Evolutionary conservation across 2,888 invertebrate genomes (phyloP).

Genomic region (Euplexia lucipara): DNA sequence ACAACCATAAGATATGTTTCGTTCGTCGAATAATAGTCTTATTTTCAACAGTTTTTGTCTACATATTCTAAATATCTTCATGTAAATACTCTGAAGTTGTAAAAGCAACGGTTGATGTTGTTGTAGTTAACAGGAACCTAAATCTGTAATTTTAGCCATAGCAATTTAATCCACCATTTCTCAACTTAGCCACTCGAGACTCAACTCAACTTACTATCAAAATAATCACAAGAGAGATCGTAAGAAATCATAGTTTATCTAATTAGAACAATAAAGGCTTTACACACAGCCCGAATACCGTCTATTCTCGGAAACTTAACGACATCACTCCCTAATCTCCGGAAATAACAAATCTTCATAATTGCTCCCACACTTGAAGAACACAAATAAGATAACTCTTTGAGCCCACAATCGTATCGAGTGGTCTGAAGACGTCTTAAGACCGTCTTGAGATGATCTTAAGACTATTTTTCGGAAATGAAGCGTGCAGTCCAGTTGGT

Average conservation of each 20-base stretch:
- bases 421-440: constrained; percentile 67
- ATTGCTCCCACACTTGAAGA: constrained; percentile 55
- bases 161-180: neutral
- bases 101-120: too few relatives aligned
- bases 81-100: too few relatives aligned
- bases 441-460: constrained; percentile 36
- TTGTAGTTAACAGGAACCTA: too few relatives aligned
- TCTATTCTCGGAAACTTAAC: constrained; percentile 26
- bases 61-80: too few relatives aligned
- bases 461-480: constrained; percentile 77
- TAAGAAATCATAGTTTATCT: neutral
- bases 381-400: constrained; percentile 62
- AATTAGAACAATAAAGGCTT: constrained; percentile 6
- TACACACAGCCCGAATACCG: constrained; percentile 3
- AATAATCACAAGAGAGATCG: neutral
- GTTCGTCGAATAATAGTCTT: too few relatives aligned
- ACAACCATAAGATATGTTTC: too few relatives aligned
- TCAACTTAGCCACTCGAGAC: neutral
- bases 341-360: constrained; percentile 55
- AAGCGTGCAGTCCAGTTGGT: constrained; percentile 73
- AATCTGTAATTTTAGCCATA: too few relatives aligned
- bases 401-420: constrained; percentile 65
- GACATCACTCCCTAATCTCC: constrained; percentile 57
- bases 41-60: too few relatives aligned
- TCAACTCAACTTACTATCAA: constrained; percentile 8